Evolutionary conservation across 2,888 invertebrate species (phyloP).

Genomic region (Drepanosiphum platanoidis): DNA sequence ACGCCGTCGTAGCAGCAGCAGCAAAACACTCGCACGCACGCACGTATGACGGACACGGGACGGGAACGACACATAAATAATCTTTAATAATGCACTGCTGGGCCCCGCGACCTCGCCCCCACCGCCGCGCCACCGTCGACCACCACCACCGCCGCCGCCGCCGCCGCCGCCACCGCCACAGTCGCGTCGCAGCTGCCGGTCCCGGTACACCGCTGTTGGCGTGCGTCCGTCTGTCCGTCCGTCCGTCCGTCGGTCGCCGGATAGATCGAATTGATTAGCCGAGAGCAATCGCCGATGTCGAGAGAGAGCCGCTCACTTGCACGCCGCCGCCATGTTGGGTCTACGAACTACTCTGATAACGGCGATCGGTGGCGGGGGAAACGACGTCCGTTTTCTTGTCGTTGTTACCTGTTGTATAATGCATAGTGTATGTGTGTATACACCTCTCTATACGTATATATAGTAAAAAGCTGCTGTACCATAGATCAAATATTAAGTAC

Average conservation of each 20-base stretch:
- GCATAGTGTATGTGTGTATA: too few species aligned
- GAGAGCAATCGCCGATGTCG: slow-evolving; percentile 13
- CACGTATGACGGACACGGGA: slow-evolving; percentile 25
- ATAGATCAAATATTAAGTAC: too few species aligned
- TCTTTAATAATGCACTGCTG: slow-evolving; percentile 50
- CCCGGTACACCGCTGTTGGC: slow-evolving; percentile 24
- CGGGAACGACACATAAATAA: slow-evolving; percentile 52
- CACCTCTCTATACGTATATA: too few species aligned
- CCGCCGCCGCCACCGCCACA: not conserved
- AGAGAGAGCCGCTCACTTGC: too few species aligned
- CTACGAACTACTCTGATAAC: slow-evolving; percentile 5
- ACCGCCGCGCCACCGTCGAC: not conserved
- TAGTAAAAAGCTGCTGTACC: too few species aligned
- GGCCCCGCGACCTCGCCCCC: not conserved
- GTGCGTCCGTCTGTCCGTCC: too few species aligned
- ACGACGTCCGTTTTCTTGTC: not conserved
- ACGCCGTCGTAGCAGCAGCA: not conserved
- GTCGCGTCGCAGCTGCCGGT: slow-evolving; percentile 14
- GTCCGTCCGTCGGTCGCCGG: slow-evolving; percentile 10
- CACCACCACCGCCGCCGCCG: not conserved
- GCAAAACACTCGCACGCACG: slow-evolving; percentile 1
- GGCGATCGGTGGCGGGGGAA: not conserved
- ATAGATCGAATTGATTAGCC: slow-evolving; percentile 46
- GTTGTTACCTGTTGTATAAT: not conserved
- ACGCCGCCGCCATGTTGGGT: slow-evolving; percentile 37